phyloP scores from a whole-genome alignment of 2,113 vertebrate species.

The Setophaga petechia region DNA sequence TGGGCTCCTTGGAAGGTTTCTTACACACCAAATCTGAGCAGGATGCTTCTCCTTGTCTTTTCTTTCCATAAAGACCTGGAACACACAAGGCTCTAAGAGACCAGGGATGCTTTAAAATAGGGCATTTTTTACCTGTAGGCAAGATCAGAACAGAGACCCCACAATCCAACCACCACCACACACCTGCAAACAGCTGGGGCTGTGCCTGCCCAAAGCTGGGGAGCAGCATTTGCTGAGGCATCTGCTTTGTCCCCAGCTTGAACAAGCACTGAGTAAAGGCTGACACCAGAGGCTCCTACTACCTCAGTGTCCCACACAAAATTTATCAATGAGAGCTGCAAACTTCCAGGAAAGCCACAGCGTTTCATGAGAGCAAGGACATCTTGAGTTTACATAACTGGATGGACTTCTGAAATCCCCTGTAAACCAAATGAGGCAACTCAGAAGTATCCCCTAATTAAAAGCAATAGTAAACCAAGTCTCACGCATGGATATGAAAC shows the following conservation, averaged over 20 bases:
- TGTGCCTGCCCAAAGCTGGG: not conserved
- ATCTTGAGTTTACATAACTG: conserved; percentile 18
- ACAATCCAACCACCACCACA: not conserved
- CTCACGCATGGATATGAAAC: not conserved
- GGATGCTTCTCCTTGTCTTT: not conserved
- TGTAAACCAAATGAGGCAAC: not conserved
- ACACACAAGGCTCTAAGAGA: not conserved
- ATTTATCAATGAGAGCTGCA: not conserved
- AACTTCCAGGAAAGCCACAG: not conserved
- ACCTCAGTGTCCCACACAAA: not conserved
- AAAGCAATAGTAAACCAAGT: conserved; percentile 17
- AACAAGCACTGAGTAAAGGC: not conserved
- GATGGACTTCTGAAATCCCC: conserved; percentile 26
- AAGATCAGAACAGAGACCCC: not conserved
- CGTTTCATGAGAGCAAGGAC: not conserved
- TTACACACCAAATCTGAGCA: not conserved
- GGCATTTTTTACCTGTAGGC: not conserved
- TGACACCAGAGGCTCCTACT: not conserved
- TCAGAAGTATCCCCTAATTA: conserved; percentile 36
- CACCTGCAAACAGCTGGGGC: not conserved
- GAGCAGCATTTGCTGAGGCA: not conserved
- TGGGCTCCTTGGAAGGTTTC: not conserved
- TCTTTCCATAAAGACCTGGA: not conserved
- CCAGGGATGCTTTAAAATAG: fast-evolving
- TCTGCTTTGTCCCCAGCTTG: not conserved